Conservation (phyloP, 2,888 invertebrate genomes). For the Pandemis corylana region DNA sequence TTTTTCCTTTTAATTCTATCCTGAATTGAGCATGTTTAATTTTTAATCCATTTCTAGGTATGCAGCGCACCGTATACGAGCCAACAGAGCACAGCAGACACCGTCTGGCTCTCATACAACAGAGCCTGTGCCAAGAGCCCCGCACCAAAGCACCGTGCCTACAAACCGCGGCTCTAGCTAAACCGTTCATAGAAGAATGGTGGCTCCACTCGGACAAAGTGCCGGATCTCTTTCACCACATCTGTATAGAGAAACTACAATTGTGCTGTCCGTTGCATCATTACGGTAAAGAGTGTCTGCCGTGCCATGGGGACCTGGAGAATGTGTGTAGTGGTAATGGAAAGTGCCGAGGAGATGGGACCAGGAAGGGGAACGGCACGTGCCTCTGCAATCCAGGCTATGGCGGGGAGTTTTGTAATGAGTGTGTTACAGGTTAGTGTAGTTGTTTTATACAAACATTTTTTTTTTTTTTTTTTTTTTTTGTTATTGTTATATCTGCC, state of each 20-base stretch:
- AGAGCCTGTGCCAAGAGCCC: not conserved
- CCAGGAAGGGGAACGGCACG: slow-evolving; percentile 95
- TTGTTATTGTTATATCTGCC: no score
- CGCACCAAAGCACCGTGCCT: not conserved
- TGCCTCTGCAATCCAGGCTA: slow-evolving; percentile 95
- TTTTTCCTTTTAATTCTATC: no score
- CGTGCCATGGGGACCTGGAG: slow-evolving; percentile 90
- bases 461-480: no score
- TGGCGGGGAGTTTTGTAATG: slow-evolving; percentile 89
- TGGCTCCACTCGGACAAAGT: slow-evolving; percentile 87
- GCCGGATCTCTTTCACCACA: slow-evolving; percentile 81
- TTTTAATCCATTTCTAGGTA: not conserved
- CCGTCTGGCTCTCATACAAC: slow-evolving; percentile 4
- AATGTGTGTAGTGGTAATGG: slow-evolving; percentile 93
- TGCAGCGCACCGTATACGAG: not conserved
- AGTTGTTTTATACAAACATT: no score
- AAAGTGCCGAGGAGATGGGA: slow-evolving; percentile 92
- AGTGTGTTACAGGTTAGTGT: slow-evolving; percentile 84
- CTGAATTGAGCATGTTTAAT: no score
- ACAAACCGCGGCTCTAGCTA: not conserved
- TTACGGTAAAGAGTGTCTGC: slow-evolving; percentile 92
- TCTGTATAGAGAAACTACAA: slow-evolving; percentile 91
- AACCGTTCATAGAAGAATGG: slow-evolving; percentile 91
- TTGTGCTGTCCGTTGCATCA: slow-evolving; percentile 94
- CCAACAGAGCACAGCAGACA: slow-evolving; percentile 3